A percentile compares a stretch with the other conserved stretches of the same genome.
These are phyloP conservation scores for Sandelia bainsii DNA, from an alignment of 2,797 vertebrate species.

Conservation along the genomic window DNA sequence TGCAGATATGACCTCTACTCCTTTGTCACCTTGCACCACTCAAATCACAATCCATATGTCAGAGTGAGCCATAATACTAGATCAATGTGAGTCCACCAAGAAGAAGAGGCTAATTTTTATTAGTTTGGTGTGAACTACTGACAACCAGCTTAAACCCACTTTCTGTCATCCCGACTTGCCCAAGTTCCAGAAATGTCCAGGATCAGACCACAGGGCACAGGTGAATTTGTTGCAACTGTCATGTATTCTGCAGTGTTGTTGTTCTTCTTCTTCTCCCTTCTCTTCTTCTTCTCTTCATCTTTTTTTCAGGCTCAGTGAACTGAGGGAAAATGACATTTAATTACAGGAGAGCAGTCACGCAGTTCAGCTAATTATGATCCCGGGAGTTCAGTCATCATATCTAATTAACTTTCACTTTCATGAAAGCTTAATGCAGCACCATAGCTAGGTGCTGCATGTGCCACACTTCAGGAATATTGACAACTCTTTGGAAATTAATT, in stretches of 20 bases:
- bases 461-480: conserved; percentile 86
- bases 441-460: conserved; percentile 76
- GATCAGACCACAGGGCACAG: conserved; percentile 69
- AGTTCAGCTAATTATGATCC: conserved; percentile 92
- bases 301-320: conserved; percentile 87
- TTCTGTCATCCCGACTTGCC: conserved; percentile 28
- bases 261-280: conserved; percentile 30
- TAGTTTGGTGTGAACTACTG: conserved; percentile 29
- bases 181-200: conserved; percentile 53
- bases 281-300: conserved; percentile 18
- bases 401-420: conserved; percentile 95
- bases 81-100: background rate
- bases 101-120: conserved; percentile 43
- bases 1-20: conserved; percentile 40
- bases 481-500: conserved; percentile 85
- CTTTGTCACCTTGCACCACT: conserved; percentile 29
- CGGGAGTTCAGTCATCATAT: conserved; percentile 93
- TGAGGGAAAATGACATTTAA: conserved; percentile 94
- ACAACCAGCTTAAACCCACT: conserved; percentile 31
- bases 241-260: conserved; percentile 77
- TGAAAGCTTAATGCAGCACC: conserved; percentile 90
- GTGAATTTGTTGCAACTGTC: conserved; percentile 78
- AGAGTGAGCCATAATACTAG: conserved; percentile 23
- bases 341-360: conserved; percentile 93
- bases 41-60: conserved; percentile 39